Evolutionary conservation across 1,140 invertebrate species (phyloP).

Genomic region (Euura saliciscinereae): DNA sequence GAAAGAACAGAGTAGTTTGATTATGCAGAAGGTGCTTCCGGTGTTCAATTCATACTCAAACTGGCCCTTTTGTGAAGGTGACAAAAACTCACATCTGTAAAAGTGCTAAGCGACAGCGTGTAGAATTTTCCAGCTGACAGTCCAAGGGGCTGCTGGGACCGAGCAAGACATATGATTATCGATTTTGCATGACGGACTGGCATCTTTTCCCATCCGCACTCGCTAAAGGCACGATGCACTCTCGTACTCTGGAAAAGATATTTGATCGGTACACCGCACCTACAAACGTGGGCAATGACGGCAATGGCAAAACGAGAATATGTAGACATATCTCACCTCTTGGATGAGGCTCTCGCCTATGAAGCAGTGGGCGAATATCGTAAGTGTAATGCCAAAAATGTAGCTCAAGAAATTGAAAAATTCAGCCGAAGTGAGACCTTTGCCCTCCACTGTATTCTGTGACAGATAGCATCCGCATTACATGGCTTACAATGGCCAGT

Average conservation of each 20-base stretch:
- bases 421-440: background rate
- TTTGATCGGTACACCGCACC: background rate
- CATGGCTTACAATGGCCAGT: background rate
- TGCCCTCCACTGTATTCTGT: background rate
- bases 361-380: background rate
- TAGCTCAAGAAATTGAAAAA: background rate
- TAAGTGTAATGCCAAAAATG: background rate
- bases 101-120: constrained; percentile 28
- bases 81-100: constrained; percentile 30
- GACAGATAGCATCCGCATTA: background rate
- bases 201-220: constrained; percentile 8
- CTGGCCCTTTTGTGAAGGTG: background rate
- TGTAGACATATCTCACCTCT: background rate
- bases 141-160: constrained; percentile 26
- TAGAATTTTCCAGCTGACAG: constrained; percentile 37
- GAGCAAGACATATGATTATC: constrained; percentile 29
- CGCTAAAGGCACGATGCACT: no score
- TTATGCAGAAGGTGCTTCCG: background rate
- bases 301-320: background rate
- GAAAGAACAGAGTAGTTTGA: background rate
- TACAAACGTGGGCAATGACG: background rate
- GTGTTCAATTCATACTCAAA: background rate
- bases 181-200: constrained; percentile 22
- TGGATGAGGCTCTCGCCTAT: no score
- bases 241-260: background rate